Conservation (phyloP, 2,113 vertebrate genomes). For the Aramus guarauna region DNA sequence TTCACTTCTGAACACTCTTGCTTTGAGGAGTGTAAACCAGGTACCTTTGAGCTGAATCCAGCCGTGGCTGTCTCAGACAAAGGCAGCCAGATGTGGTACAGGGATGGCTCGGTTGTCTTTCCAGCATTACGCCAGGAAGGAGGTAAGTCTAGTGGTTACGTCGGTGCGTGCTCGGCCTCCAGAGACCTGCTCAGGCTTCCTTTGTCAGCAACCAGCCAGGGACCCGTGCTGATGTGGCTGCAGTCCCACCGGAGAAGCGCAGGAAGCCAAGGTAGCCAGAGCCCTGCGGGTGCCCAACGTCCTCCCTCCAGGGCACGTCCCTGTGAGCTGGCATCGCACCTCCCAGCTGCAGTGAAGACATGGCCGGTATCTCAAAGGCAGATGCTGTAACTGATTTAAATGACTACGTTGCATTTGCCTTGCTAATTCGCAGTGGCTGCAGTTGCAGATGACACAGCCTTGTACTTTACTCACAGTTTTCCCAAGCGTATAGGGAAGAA, state of each 20-base stretch:
- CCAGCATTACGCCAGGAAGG: neutral
- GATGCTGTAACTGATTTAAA: neutral
- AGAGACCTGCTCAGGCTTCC: neutral
- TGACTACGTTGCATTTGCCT: neutral
- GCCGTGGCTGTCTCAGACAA: neutral
- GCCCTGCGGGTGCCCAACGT: fast-evolving
- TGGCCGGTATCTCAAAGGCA: neutral
- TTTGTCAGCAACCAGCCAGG: neutral
- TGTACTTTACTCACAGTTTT: neutral
- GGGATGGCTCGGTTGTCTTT: neutral
- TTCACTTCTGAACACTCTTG: neutral
- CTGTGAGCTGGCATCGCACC: neutral
- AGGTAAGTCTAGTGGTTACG: neutral
- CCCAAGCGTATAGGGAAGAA: neutral
- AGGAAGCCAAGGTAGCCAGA: neutral
- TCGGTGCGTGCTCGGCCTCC: neutral
- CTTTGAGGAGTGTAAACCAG: neutral
- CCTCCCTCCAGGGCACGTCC: fast-evolving
- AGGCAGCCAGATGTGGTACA: neutral
- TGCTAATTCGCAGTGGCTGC: neutral
- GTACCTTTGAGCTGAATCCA: neutral
- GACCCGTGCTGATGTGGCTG: neutral
- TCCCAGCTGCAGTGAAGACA: neutral
- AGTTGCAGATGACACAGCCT: neutral
- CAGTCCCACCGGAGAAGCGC: neutral